Evolutionary conservation across 2,888 invertebrate species (phyloP).

Genomic region (Steinernema hermaphroditum): DNA sequence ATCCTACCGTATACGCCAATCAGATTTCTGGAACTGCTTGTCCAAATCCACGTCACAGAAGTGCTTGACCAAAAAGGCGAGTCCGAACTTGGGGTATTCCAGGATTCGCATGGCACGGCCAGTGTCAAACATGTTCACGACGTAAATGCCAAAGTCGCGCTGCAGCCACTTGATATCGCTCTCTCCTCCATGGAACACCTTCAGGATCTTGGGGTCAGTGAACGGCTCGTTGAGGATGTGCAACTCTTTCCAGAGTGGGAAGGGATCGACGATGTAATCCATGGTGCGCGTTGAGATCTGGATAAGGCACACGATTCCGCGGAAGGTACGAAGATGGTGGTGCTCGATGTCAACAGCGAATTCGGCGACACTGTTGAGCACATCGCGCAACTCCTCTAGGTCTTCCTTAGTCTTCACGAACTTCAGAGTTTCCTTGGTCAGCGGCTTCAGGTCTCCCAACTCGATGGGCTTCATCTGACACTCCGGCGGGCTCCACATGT

Average conservation of each 20-base stretch:
- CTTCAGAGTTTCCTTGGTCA: slow-evolving; percentile 75
- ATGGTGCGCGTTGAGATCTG: slow-evolving; percentile 81
- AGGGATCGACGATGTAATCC: slow-evolving; percentile 87
- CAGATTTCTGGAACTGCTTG: slow-evolving; percentile 89
- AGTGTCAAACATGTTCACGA: slow-evolving; percentile 96
- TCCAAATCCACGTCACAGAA: slow-evolving; percentile 81
- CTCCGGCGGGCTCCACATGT: slow-evolving; percentile 46
- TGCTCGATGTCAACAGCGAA: slow-evolving; percentile 88
- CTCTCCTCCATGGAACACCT: slow-evolving; percentile 90
- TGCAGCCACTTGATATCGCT: slow-evolving; percentile 89
- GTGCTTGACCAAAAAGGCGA: slow-evolving; percentile 77
- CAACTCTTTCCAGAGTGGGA: slow-evolving; percentile 81
- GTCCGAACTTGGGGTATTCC: slow-evolving; percentile 69
- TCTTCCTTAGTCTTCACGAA: slow-evolving; percentile 75
- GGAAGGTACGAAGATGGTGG: slow-evolving; percentile 86
- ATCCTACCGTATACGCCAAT: slow-evolving; percentile 88
- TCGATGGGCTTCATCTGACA: slow-evolving; percentile 40
- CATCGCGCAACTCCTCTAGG: slow-evolving; percentile 74
- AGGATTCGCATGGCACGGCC: slow-evolving; percentile 49
- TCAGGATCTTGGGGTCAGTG: slow-evolving; percentile 84
- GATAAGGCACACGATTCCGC: slow-evolving; percentile 91
- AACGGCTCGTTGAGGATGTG: slow-evolving; percentile 83
- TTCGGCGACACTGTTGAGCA: slow-evolving; percentile 75
- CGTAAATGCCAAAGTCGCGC: slow-evolving; percentile 87
- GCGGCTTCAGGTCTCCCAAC: slow-evolving; percentile 55